phyloP scores from a whole-genome alignment of 2,113 vertebrate genomes.

The Otocyon megalotis region DNA sequence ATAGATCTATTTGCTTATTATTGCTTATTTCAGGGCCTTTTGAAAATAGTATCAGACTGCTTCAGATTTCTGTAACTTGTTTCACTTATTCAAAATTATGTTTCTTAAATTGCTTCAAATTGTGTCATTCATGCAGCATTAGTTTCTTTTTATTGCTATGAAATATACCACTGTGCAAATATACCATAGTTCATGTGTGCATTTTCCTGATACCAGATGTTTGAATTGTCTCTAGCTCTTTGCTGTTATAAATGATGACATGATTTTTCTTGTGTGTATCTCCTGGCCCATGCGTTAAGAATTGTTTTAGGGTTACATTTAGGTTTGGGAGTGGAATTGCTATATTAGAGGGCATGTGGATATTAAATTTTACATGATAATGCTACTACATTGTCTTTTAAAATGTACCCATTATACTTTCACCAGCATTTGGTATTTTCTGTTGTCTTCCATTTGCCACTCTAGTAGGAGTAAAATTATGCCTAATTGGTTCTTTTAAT shows the following conservation, averaged over 20 bases:
- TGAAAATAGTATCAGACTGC: neutral
- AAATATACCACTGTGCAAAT: neutral
- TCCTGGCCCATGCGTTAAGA: neutral
- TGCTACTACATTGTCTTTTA: neutral
- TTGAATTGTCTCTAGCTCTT: neutral
- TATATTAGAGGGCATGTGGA: neutral
- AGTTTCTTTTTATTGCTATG: neutral
- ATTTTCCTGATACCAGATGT: neutral
- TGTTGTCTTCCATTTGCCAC: neutral
- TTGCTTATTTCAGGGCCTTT: slow-evolving; percentile 42
- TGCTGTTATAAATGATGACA: neutral
- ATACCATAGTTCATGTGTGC: neutral
- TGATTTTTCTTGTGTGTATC: neutral
- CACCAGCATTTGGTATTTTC: neutral
- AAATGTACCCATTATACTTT: neutral
- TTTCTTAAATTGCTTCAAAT: neutral
- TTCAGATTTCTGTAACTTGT: neutral
- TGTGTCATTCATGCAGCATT: neutral
- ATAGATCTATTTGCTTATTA: neutral
- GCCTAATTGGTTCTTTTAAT: neutral
- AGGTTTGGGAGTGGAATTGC: neutral
- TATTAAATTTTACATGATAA: neutral
- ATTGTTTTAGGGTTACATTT: neutral
- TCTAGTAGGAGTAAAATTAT: neutral
- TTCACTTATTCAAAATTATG: neutral